A percentile compares a stretch with the other conserved stretches of the same genome.
These are phyloP conservation scores for Procambarus virginalis DNA, from an alignment of 1,140 invertebrate species.

Conservation along the genomic window DNA sequence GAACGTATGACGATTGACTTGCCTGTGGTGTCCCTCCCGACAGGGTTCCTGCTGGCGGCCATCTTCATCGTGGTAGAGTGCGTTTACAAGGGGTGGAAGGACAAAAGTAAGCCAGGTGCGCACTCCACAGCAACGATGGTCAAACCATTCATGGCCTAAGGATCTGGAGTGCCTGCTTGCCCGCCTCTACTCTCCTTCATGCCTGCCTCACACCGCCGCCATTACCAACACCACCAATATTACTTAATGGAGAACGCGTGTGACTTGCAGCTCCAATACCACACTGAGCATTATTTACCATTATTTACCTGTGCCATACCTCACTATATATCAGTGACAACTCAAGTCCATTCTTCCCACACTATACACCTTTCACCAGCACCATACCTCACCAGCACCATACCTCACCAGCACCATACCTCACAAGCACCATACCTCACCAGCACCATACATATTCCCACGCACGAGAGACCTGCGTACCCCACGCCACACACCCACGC, in stretches of 20 bases:
- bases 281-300: no score
- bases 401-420: no score
- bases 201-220: background rate
- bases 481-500: no score
- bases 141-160: slow-evolving; percentile 66
- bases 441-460: no score
- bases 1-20: background rate
- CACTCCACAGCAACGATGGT: slow-evolving; percentile 51
- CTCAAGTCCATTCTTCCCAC: background rate
- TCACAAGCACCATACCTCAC: no score
- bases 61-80: slow-evolving; percentile 63
- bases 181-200: slow-evolving; percentile 22
- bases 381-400: no score
- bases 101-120: slow-evolving; percentile 49
- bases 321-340: no score
- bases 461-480: no score
- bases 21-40: background rate
- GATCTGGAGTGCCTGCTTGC: slow-evolving; percentile 50
- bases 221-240: background rate
- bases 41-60: slow-evolving; percentile 62
- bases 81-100: slow-evolving; percentile 15
- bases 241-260: no score
- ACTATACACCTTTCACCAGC: no score
- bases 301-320: no score
- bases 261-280: no score